Percentiles rank a stretch among this genome's conserved stretches.
Conservation (phyloP, 2,113 vertebrate species). For the Cottus gobio region DNA sequence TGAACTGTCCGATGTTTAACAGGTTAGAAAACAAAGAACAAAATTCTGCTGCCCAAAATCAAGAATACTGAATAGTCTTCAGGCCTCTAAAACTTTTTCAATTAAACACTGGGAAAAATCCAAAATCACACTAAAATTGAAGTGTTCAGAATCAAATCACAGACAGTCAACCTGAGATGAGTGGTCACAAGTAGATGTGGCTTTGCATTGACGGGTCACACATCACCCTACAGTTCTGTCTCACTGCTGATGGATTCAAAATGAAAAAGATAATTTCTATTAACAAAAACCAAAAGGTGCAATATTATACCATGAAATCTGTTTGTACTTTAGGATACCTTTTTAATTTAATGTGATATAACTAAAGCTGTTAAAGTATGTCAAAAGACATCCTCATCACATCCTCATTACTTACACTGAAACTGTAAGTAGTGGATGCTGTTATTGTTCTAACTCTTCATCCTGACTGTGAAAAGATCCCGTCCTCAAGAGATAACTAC, state of each 20-base stretch:
- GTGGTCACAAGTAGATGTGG: too few species aligned
- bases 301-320: not conserved
- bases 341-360: not conserved
- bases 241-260: not conserved
- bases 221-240: not conserved
- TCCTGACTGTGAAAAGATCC: not conserved
- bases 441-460: not conserved
- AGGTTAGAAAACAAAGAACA: not conserved
- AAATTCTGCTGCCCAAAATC: not conserved
- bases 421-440: not conserved
- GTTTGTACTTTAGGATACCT: not conserved
- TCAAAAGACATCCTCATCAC: not conserved
- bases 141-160: not conserved
- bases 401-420: not conserved
- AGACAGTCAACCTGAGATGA: too few species aligned
- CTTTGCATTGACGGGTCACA: not conserved
- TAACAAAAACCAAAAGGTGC: not conserved
- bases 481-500: not conserved
- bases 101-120: not conserved
- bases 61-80: not conserved
- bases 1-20: not conserved
- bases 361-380: not conserved
- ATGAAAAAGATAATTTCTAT: not conserved
- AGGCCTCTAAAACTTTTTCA: not conserved
- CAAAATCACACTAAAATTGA: not conserved